Conservation (phyloP, 2,113 vertebrate genomes). For the Rhinolophus ferrumequinum region DNA sequence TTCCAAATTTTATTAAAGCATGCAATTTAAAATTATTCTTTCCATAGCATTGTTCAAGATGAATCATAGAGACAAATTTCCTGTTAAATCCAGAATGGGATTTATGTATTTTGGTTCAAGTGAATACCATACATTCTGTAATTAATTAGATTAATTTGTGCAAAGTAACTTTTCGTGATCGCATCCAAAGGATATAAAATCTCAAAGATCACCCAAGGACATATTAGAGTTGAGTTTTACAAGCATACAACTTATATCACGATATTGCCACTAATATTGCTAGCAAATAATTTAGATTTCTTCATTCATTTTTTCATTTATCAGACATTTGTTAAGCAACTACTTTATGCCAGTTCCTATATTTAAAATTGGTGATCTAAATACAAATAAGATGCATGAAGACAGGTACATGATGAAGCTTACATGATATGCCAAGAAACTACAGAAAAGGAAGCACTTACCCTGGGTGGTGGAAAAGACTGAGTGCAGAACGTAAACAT, state of each 20-base stretch:
- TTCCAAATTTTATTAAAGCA: neutral
- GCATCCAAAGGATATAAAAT: neutral
- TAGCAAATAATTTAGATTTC: neutral
- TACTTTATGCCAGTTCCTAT: neutral
- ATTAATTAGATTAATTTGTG: neutral
- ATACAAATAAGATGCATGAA: neutral
- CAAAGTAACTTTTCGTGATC: neutral
- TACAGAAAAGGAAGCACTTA: neutral
- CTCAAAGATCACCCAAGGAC: neutral
- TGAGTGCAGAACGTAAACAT: neutral
- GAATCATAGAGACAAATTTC: neutral
- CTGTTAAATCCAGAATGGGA: neutral
- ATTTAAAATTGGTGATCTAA: neutral
- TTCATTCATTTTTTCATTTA: neutral
- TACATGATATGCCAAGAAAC: neutral
- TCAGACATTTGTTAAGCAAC: neutral
- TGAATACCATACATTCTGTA: neutral
- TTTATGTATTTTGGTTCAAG: slow-evolving; percentile 20
- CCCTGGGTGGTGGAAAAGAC: neutral
- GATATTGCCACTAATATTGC: neutral
- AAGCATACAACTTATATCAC: neutral
- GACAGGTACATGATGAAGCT: neutral
- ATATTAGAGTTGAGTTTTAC: neutral
- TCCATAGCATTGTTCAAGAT: neutral
- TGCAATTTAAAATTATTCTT: neutral